Evolutionary conservation across 2,113 vertebrate species (phyloP), one percentile per base, ranked within the genome.

Genomic region (Atractosteus spatula): DNA sequence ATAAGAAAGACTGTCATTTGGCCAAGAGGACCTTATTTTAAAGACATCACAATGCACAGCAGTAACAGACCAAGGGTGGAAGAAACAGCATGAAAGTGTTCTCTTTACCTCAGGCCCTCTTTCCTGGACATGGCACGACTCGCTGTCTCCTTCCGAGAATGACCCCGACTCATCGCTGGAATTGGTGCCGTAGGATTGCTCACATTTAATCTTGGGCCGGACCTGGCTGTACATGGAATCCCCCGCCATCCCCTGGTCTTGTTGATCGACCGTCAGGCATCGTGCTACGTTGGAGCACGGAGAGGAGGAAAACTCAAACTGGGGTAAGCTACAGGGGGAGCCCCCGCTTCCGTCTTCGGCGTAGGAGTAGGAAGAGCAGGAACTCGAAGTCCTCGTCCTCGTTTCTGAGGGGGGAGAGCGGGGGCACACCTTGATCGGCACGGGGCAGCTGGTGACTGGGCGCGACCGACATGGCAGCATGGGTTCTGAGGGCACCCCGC

Each of bases 341-440:
- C 95, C 97, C 0, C 95, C 97, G 0, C 97, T 99, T 72, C 97
- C 97, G 0, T 99, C 97, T 91, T 99, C 97, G 0, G 97, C 96
- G 1, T 97, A 99, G 0, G 97, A 99, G 83, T 99, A 99, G 45
- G 97, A 99, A 64, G 97, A 99, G 78, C 97, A 99, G 0, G 97
- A 99, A 86, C 96, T 98, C 83, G 97, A 99, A 73, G 97, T 99
- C 80, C 97, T 91, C 74, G 97, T 99, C 80, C 96, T 95, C 56
- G 96, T 96, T 89, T 99, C 97, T 76, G 96, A 90, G 5, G 97
- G 95, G 16, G 97, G 96, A 0, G 97, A 99, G 77, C 97, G 96
- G 41, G 97, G 95, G 89, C 96, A 99, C 79, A 99, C 96, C 92
- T 98, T 99, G 87, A 99, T 99, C 92, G 97, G 97, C 94, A 99